phyloP scores from a whole-genome alignment of 2,888 invertebrate genomes.

The Yponomeuta sedellus region DNA sequence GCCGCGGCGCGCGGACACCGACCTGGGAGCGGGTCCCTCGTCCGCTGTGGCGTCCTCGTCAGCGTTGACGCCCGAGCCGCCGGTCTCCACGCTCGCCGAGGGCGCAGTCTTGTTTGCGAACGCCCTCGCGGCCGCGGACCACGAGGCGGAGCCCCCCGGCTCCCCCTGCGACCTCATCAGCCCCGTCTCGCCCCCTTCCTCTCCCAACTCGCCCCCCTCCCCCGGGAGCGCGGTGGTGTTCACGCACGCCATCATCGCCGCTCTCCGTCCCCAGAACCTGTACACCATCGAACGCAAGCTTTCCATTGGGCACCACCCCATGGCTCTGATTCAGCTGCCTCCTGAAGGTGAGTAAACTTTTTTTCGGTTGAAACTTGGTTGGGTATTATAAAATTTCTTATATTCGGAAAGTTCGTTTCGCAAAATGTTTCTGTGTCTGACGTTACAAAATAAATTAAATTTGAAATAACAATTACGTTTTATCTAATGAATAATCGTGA shows the following conservation, averaged over 20 bases:
- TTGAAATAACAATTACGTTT: too few species aligned
- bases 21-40: not conserved
- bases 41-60: too few species aligned
- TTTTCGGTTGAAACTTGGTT: not conserved
- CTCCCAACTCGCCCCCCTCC: not conserved
- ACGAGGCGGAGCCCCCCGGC: not conserved
- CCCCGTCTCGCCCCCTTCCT: not conserved
- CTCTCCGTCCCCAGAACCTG: conserved; percentile 91
- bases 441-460: too few species aligned
- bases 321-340: conserved; percentile 26
- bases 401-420: too few species aligned
- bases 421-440: too few species aligned
- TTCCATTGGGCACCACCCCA: conserved; percentile 32
- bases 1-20: conserved; percentile 26
- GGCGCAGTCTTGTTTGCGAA: too few species aligned
- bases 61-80: not conserved
- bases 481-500: too few species aligned
- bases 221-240: conserved; percentile 39
- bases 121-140: not conserved
- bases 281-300: conserved; percentile 90
- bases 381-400: too few species aligned
- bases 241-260: conserved; percentile 73
- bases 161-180: not conserved
- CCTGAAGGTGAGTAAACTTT: conserved; percentile 32
- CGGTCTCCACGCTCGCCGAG: not conserved